A percentile compares a stretch with the other conserved stretches of the same genome.
phyloP scores from a whole-genome alignment of 2,113 vertebrate species.

The Taxidea taxus region DNA sequence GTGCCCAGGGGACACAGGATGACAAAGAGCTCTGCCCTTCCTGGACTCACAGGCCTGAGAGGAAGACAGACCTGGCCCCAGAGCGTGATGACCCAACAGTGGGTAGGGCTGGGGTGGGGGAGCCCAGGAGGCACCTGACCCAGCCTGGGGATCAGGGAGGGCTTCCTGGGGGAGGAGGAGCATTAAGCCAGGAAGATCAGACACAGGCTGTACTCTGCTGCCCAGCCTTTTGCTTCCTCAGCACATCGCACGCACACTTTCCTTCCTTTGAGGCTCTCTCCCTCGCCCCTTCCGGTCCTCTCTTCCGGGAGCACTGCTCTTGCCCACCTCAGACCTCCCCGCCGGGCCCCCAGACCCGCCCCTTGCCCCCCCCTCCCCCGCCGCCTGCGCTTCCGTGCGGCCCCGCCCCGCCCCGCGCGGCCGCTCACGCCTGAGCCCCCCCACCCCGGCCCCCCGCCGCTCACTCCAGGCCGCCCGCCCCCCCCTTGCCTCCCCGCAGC shows the following conservation, averaged over 20 bases:
- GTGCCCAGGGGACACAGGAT: background rate
- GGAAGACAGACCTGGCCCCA: background rate
- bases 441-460: accelerated
- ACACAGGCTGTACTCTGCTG: background rate
- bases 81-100: background rate
- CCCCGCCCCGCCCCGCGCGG: accelerated
- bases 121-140: background rate
- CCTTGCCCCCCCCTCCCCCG: accelerated
- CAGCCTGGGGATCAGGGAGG: background rate
- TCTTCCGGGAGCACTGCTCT: background rate
- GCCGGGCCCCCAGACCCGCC: no score
- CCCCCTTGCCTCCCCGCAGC: background rate
- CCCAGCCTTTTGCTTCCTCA: background rate
- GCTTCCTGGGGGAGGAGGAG: background rate
- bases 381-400: background rate
- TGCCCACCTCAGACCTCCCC: background rate
- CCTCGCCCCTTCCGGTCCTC: background rate
- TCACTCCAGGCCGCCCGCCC: background rate
- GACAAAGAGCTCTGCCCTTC: background rate
- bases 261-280: background rate
- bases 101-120: background rate
- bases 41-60: background rate
- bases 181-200: background rate
- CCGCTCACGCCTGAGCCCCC: no score
- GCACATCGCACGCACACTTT: background rate